Base-by-base conservation (phyloP, 2,888 invertebrate genomes). In the Hypercompe scribonia region DNA sequence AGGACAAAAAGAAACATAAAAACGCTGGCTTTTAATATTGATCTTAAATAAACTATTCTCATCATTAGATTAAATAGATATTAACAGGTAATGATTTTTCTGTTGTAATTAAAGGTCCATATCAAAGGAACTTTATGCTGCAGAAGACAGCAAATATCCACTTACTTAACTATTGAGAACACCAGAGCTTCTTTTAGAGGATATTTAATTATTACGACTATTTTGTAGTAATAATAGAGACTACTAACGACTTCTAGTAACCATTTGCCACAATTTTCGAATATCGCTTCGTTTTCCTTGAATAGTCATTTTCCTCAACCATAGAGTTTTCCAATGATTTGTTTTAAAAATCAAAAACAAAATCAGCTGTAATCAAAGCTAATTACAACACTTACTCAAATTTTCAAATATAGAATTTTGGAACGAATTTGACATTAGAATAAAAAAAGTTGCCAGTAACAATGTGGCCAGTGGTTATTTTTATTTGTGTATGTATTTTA, bases 1-100 rank as follows among this genome's bases (percentile, higher is more conserved):
- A 70, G 74, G 71, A 73, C 73, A 68, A 54, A 68, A 68, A 36
- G 36, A 5, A 10, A 58, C 65, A 39, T 18, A 61, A 61, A 61
- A 61, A 61, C 58, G 0, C 15, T 28, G 13, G 58, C 28, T 61
- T 28, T 61, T 61, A 31, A 61, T 31, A 31, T 28, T 58, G 58
- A 58, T 58, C 13, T 2, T 13, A 4, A n/a, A 10, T n/a, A 10
- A 39, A 39, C 11, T 24, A n/a, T n/a, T n/a, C n/a, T 50, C 46
- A 3, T 39, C 39, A 39, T 39, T 11, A 39, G 8, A 39, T 36
- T 36, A 36, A 36, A 36, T 36, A 7, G 36, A 8, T 8, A 36
- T 8, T n/a, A n/a, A 36, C 36, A 46, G 21, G 21, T 46, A 46
- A n/a, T 36, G 36, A 8, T 36, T 36, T 18, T 46, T 18, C 15